These are phyloP conservation scores for Limnephilus rhombicus DNA, from an alignment of 2,888 invertebrate genomes.

Conservation along the genomic window DNA sequence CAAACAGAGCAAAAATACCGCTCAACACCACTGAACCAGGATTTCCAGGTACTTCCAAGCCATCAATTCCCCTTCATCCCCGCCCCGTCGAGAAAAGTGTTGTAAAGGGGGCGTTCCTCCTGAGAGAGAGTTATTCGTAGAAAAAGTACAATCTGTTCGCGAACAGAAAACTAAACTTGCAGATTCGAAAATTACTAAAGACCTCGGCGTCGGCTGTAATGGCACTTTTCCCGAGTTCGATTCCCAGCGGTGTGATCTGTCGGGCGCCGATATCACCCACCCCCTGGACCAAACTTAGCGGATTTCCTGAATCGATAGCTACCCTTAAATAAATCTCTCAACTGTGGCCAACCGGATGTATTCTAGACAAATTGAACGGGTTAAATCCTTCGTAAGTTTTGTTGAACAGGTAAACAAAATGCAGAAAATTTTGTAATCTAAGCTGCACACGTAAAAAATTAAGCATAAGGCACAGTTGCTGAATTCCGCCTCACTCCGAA, in stretches of 20 bases:
- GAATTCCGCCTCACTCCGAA: no score
- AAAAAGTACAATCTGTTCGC: slow-evolving; percentile 54
- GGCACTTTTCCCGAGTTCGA: slow-evolving; percentile 65
- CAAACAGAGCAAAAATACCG: not conserved
- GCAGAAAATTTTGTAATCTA: not conserved
- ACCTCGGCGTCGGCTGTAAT: slow-evolving; percentile 63
- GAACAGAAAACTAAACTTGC: slow-evolving; percentile 63
- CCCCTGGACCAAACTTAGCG: slow-evolving; percentile 48
- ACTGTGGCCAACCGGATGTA: not conserved
- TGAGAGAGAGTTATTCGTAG: slow-evolving; percentile 30
- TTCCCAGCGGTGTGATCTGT: slow-evolving; percentile 66
- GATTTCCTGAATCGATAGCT: slow-evolving; percentile 52
- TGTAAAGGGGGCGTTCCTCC: not conserved
- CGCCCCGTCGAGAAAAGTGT: slow-evolving; percentile 33
- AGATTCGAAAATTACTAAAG: slow-evolving; percentile 66
- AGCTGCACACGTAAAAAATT: no score
- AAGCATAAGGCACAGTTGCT: no score
- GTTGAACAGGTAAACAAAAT: not conserved
- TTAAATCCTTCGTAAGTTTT: not conserved
- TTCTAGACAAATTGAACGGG: not conserved
- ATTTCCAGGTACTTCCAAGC: not conserved
- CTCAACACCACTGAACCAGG: not conserved
- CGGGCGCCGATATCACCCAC: slow-evolving; percentile 57
- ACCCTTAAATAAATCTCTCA: slow-evolving; percentile 45
- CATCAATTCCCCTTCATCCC: slow-evolving; percentile 37